Conservation (phyloP, 2,888 invertebrate genomes). For the Geophilus truncorum region DNA sequence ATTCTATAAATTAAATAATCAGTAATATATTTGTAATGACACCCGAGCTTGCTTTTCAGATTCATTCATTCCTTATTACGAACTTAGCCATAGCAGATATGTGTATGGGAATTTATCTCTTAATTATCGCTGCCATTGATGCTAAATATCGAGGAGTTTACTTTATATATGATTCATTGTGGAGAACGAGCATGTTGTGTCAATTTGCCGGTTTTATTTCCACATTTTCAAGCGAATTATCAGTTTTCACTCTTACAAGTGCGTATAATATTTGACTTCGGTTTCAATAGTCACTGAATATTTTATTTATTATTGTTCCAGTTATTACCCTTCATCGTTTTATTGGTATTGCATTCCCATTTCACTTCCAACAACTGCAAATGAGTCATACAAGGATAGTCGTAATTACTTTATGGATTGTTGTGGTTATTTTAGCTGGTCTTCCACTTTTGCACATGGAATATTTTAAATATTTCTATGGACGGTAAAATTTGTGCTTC, state of each 20-base stretch:
- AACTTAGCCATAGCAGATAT: constrained; percentile 49
- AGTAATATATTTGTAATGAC: not conserved
- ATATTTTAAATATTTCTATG: constrained; percentile 54
- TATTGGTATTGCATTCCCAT: constrained; percentile 48
- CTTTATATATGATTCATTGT: constrained; percentile 45
- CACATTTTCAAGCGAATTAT: constrained; percentile 48
- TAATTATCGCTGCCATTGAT: constrained; percentile 48
- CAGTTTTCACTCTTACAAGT: constrained; percentile 48
- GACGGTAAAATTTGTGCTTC: constrained; percentile 45
- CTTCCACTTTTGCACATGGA: constrained; percentile 45
- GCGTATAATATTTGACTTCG: not conserved
- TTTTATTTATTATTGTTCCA: constrained; percentile 39
- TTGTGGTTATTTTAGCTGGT: constrained; percentile 45
- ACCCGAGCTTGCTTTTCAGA: constrained; percentile 43
- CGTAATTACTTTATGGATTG: constrained; percentile 47
- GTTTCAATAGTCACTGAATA: not conserved
- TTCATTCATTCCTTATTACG: constrained; percentile 51
- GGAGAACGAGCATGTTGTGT: constrained; percentile 46
- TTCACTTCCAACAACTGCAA: constrained; percentile 45
- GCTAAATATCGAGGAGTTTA: constrained; percentile 51
- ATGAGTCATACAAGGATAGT: constrained; percentile 44
- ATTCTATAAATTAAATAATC: not conserved
- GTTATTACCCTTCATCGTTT: constrained; percentile 49
- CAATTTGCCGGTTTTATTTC: constrained; percentile 48
- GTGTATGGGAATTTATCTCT: constrained; percentile 48